These are phyloP conservation scores for human (Homo sapiens) DNA, from an alignment of 2,113 vertebrate genomes.

Conservation along the genomic window DNA sequence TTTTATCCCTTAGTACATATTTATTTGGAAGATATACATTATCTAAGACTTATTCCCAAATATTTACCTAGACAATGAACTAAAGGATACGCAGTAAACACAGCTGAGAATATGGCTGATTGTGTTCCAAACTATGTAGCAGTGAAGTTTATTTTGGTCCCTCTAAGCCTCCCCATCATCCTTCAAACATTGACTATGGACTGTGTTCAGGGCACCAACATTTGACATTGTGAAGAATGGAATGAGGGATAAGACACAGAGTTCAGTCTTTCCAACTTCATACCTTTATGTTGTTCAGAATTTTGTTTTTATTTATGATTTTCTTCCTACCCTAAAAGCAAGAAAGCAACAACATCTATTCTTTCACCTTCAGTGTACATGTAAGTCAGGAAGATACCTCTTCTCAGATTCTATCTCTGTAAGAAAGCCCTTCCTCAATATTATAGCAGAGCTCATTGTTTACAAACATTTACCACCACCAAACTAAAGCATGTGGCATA, in stretches of 20 bases:
- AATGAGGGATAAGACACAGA: neutral
- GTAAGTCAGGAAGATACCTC: neutral
- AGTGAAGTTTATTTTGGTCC: neutral
- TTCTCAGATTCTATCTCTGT: neutral
- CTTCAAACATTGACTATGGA: neutral
- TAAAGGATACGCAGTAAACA: neutral
- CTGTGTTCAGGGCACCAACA: neutral
- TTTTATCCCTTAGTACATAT: neutral
- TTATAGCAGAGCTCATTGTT: neutral
- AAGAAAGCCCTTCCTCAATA: neutral
- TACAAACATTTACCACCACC: neutral
- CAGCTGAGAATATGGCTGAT: neutral
- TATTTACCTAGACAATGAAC: neutral
- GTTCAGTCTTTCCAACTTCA: neutral
- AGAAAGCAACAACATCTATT: neutral
- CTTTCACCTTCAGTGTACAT: neutral
- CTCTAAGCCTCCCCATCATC: too few relatives aligned
- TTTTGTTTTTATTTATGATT: neutral
- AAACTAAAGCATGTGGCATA: neutral
- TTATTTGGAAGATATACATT: neutral
- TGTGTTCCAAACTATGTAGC: neutral
- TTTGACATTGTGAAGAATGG: neutral
- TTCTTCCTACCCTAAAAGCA: neutral
- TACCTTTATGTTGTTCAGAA: neutral
- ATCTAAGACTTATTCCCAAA: neutral